These are phyloP conservation scores for Willisornis vidua DNA, from an alignment of 2,113 vertebrate species.

Conservation along the genomic window DNA sequence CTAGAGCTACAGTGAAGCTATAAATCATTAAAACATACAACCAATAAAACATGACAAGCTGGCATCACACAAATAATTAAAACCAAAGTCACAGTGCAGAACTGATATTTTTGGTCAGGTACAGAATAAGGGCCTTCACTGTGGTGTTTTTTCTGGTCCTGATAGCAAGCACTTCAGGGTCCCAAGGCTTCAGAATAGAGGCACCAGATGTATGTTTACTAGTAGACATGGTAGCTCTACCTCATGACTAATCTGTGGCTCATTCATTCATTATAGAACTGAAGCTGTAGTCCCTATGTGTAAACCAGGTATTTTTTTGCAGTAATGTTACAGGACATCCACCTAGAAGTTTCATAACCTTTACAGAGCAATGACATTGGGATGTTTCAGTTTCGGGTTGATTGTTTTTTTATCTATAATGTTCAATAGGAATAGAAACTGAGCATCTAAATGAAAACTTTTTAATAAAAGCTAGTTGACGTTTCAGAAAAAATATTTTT, in stretches of 20 bases:
- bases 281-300: neutral
- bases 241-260: neutral
- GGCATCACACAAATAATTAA: conserved; percentile 55
- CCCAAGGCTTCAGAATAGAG: neutral
- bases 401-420: rapidly evolving
- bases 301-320: neutral
- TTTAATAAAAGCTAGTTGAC: neutral
- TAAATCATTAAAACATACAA: conserved; percentile 63
- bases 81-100: conserved; percentile 18
- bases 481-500: neutral
- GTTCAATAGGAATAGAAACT: neutral
- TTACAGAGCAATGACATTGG: neutral
- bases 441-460: neutral
- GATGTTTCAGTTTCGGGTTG: neutral
- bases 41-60: conserved; percentile 46
- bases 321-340: neutral
- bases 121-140: neutral
- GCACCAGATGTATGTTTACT: neutral
- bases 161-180: neutral
- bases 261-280: neutral
- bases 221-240: neutral
- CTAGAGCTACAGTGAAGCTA: neutral
- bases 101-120: conserved; percentile 51
- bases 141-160: neutral
- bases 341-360: neutral